Base-by-base conservation (phyloP, 2,797 vertebrate species). In the Margarornis squamiger region DNA sequence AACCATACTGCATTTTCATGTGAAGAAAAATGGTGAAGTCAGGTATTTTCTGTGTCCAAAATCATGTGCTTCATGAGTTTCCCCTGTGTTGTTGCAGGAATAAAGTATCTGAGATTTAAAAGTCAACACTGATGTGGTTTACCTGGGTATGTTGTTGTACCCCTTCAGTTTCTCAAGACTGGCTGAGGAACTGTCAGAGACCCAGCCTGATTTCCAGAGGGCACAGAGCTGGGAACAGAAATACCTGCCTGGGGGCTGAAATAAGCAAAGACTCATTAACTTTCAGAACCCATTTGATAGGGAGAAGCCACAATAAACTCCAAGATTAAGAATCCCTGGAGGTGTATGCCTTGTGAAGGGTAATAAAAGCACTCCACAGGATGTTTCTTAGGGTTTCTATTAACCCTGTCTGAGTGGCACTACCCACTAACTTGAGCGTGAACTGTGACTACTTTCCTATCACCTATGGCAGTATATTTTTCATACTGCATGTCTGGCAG, bases 91-190 rank as follows among this genome's bases (percentile, higher is more conserved):
- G 29, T 5, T 48, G 30, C 24, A 95, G 13, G 39, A 88, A 68
- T 72, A 34, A 93, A 84, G 5, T 75, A n/a, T 39, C 34, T 74
- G 68, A 83, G 32, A 54, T 83, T 83, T 59, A 38, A 34, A 85
- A 38, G 13, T 61, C n/a, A 71, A 38, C 3, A 12, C 9, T 66
- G 48, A 18, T 18, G 22, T 0, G 9, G 52, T 65, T 78, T 81
- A 58, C n/a, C 18, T n/a, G 19, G 51, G 21, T 74, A 61, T 62
- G 10, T 21, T 49, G 55, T 10, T 52, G 20, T 6, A 36, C 0
- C 3, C 29, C 20, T 81, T n/a, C 51, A 32, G 1, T 63, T 76
- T 68, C 71, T 58, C 71, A 65, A 49, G 34, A 18, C 41, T 78
- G 51, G 13, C 13, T 30, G 15, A 76, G 36, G 65, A 79, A 81